These are phyloP conservation scores for Tinea trinotella DNA, from an alignment of 2,888 invertebrate species.

Conservation along the genomic window DNA sequence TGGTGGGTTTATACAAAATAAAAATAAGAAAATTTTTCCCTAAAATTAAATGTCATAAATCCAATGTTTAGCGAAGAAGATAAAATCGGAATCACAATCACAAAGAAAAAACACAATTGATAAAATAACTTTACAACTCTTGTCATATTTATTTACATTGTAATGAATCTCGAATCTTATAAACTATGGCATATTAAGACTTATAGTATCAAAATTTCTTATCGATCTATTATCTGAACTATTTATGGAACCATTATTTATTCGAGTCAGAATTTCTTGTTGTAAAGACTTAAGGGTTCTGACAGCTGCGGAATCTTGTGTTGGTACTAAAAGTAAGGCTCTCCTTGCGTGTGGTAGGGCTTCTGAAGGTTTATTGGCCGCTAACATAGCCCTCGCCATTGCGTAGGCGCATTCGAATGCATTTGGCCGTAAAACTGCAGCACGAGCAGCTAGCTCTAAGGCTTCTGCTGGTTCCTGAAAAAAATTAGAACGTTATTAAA, in stretches of 20 bases:
- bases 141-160: not conserved
- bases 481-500: too few species aligned
- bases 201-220: slow-evolving; percentile 64
- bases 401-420: slow-evolving; percentile 96
- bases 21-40: too few species aligned
- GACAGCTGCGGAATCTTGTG: slow-evolving; percentile 79
- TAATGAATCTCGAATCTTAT: not conserved
- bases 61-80: too few species aligned
- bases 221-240: slow-evolving; percentile 47
- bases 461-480: slow-evolving; percentile 87
- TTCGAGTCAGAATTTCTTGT: slow-evolving; percentile 77
- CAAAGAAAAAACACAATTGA: not conserved
- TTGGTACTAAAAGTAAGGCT: slow-evolving; percentile 81
- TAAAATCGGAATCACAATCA: not conserved
- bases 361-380: slow-evolving; percentile 79
- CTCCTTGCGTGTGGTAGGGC: slow-evolving; percentile 88
- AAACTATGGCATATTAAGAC: slow-evolving; percentile 58
- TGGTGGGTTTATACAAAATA: too few species aligned
- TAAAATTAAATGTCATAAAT: too few species aligned
- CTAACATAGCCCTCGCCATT: slow-evolving; percentile 88
- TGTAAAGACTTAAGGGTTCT: slow-evolving; percentile 81
- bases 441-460: slow-evolving; percentile 89
- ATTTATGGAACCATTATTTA: slow-evolving; percentile 61
- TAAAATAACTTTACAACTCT: not conserved
- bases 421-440: slow-evolving; percentile 85